Conservation (phyloP, 2,113 vertebrate species). For the Oncorhynchus mykiss region DNA sequence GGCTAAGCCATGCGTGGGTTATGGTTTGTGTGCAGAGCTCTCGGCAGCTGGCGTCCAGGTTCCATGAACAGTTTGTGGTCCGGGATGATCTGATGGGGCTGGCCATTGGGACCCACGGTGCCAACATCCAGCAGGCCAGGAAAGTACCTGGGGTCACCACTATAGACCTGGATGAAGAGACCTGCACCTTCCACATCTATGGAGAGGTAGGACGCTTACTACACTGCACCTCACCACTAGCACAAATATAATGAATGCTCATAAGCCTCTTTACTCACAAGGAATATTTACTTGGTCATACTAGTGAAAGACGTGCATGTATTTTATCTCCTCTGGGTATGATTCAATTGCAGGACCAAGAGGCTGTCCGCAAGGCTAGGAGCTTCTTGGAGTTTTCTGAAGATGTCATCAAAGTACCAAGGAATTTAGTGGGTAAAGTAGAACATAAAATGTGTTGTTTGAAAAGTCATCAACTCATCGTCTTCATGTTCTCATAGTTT, state of each 20-base stretch:
- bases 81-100: constrained; percentile 97
- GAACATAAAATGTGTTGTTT: not conserved
- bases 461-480: not conserved
- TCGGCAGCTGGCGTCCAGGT: constrained; percentile 93
- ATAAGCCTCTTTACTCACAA: too few relatives aligned
- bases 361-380: constrained; percentile 93
- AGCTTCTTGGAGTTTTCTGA: constrained; percentile 97
- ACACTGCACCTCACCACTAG: not conserved
- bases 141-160: constrained; percentile 97
- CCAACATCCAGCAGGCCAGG: constrained; percentile 97
- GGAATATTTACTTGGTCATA: too few relatives aligned
- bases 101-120: constrained; percentile 96
- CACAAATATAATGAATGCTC: too few relatives aligned
- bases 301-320: not conserved
- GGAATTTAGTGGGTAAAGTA: constrained; percentile 92
- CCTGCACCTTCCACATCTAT: constrained; percentile 98
- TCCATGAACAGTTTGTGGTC: constrained; percentile 95
- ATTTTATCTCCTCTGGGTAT: not conserved
- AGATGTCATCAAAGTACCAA: constrained; percentile 95
- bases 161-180: constrained; percentile 97
- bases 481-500: not conserved
- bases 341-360: constrained; percentile 82
- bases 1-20: not conserved
- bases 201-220: constrained; percentile 80
- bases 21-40: constrained; percentile 80